Percentiles rank a stretch among this genome's conserved stretches.
These are phyloP conservation scores for Phenganax stokvisi DNA, from an alignment of 92 coral and sea anemone genomes.

Conservation along the genomic window DNA sequence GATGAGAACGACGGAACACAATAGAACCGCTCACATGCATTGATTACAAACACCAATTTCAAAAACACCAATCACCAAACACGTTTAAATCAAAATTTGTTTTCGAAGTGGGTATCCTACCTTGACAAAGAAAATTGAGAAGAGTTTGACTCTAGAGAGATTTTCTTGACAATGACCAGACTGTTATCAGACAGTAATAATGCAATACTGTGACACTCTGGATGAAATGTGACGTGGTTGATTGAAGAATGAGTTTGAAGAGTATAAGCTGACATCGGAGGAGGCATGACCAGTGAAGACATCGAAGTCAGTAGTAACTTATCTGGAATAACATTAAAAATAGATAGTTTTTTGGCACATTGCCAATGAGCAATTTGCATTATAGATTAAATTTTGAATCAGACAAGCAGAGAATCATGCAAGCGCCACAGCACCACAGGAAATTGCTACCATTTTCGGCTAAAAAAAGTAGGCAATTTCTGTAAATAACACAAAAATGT, in stretches of 20 bases:
- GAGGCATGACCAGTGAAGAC: conserved; percentile 83
- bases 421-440: too few species aligned
- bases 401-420: too few species aligned
- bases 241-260: conserved; percentile 59
- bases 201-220: conserved; percentile 62
- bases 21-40: too few species aligned
- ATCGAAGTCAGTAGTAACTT: conserved; percentile 67
- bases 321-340: conserved; percentile 28
- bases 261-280: conserved; percentile 82
- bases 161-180: conserved; percentile 55
- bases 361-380: too few species aligned
- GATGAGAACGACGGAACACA: too few species aligned
- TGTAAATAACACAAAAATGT: too few species aligned
- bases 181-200: conserved; percentile 66
- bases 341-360: too few species aligned
- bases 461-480: too few species aligned
- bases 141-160: conserved; percentile 38
- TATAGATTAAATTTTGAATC: too few species aligned
- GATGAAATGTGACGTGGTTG: conserved; percentile 65
- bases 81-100: not conserved
- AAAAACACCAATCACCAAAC: too few species aligned
- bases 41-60: too few species aligned
- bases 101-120: conserved; percentile 17
- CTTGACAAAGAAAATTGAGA: conserved; percentile 55
- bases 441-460: too few species aligned